Evolutionary conservation across 2,888 invertebrate genomes (phyloP).

Genomic region (Glyphotaelius pellucidus): DNA sequence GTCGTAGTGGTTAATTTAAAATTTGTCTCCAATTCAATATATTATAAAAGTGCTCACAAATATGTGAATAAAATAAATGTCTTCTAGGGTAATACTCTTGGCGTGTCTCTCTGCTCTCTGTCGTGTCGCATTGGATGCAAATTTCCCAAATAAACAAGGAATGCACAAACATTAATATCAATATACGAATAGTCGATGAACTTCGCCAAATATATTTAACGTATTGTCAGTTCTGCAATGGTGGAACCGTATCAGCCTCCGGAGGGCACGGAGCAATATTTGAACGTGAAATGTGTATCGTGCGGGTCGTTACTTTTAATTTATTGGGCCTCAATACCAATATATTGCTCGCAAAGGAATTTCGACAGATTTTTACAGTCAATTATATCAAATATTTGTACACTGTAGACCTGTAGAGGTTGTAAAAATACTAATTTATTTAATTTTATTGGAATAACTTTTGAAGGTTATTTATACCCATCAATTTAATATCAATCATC

Average conservation of each 20-base stretch:
- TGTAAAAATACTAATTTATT: too few relatives aligned
- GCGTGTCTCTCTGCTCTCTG: neutral
- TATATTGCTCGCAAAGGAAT: neutral
- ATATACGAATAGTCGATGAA: slow-evolving; percentile 6
- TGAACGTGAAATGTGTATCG: neutral
- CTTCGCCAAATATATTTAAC: neutral
- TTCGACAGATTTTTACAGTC: too few relatives aligned
- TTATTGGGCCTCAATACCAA: slow-evolving; percentile 5
- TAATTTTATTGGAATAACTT: too few relatives aligned
- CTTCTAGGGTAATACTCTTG: neutral
- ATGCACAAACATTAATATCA: slow-evolving; percentile 17
- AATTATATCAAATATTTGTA: too few relatives aligned
- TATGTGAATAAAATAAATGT: neutral
- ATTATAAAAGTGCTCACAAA: too few relatives aligned
- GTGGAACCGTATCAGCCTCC: neutral
- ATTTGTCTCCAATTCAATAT: too few relatives aligned
- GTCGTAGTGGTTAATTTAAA: too few relatives aligned
- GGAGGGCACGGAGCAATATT: slow-evolving; percentile 7
- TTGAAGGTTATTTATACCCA: too few relatives aligned
- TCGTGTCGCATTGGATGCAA: slow-evolving; percentile 15
- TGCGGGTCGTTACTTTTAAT: slow-evolving; percentile 13
- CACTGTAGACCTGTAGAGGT: too few relatives aligned
- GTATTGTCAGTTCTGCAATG: neutral
- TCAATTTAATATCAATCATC: too few relatives aligned
- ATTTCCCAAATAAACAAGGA: slow-evolving; percentile 22